A percentile compares a stretch with the other conserved stretches of the same genome.
Evolutionary conservation across 2,888 invertebrate genomes (phyloP).

Genomic region (Actias luna): DNA sequence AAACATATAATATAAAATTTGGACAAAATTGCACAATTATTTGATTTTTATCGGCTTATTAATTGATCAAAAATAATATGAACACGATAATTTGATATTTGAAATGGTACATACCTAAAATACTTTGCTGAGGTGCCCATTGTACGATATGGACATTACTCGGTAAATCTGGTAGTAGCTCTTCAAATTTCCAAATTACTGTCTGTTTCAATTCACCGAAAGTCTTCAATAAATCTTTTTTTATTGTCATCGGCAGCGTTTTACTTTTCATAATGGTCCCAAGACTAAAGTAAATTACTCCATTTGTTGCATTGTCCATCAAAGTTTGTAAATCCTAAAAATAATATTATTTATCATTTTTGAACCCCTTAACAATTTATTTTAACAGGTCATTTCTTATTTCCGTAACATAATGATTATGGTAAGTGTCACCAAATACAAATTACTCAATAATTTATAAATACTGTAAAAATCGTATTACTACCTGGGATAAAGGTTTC

Average conservation of each 20-base stretch:
- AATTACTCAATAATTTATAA: too few relatives aligned
- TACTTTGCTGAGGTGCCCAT: conserved; percentile 65
- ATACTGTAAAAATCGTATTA: background rate
- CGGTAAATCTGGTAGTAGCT: too few relatives aligned
- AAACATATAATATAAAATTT: background rate
- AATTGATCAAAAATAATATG: background rate
- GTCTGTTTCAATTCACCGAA: too few relatives aligned
- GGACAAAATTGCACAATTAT: background rate
- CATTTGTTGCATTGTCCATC: conserved; percentile 58
- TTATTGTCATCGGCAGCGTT: conserved; percentile 49
- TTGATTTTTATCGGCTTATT: too few relatives aligned
- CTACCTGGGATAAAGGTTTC: conserved; percentile 55
- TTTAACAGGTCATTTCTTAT: too few relatives aligned
- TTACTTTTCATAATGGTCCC: conserved; percentile 60
- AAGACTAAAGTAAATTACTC: conserved; percentile 73
- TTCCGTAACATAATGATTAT: too few relatives aligned
- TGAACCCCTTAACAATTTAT: too few relatives aligned
- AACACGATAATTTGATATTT: background rate
- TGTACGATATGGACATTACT: conserved; percentile 63
- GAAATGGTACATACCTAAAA: conserved; percentile 45
- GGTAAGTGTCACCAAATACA: too few relatives aligned
- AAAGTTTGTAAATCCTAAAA: conserved; percentile 16
- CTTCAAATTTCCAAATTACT: too few relatives aligned
- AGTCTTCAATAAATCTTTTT: too few relatives aligned
- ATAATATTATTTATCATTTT: conserved; percentile 1